phyloP scores from a whole-genome alignment of 2,113 vertebrate genomes.

The Hiodon alosoides region DNA sequence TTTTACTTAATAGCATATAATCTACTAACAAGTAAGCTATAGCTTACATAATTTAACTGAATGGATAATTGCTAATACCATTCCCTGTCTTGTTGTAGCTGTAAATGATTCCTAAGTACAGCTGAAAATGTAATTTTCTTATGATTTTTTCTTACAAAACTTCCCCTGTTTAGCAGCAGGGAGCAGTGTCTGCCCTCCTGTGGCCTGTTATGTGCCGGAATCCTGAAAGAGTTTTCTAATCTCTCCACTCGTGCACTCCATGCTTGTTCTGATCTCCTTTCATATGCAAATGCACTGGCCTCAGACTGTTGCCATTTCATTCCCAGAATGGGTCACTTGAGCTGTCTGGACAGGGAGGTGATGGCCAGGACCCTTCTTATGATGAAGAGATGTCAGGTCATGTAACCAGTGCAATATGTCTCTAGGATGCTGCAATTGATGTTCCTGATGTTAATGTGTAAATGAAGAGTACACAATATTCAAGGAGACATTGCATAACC shows the following conservation, averaged over 20 bases:
- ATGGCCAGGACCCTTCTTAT: slow-evolving; percentile 65
- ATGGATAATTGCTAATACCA: too few species aligned
- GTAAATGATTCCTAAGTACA: too few species aligned
- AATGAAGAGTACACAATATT: too few species aligned
- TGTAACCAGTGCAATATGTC: too few species aligned
- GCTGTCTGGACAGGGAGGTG: slow-evolving; percentile 52
- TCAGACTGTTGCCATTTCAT: neutral
- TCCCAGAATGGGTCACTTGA: slow-evolving; percentile 58
- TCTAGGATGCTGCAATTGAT: too few species aligned
- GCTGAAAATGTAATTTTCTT: neutral
- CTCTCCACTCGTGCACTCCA: neutral
- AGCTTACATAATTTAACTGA: too few species aligned
- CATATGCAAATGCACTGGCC: slow-evolving; percentile 1
- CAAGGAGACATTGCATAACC: slow-evolving; percentile 74
- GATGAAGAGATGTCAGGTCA: slow-evolving; percentile 39
- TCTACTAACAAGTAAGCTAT: too few species aligned
- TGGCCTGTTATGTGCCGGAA: neutral
- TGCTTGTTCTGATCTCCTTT: slow-evolving; percentile 4
- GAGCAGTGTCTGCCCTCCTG: neutral
- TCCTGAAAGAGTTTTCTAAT: neutral
- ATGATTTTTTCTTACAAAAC: neutral
- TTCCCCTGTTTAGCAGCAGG: neutral
- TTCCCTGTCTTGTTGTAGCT: too few species aligned
- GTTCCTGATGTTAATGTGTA: too few species aligned
- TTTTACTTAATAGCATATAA: too few species aligned